Evolutionary conservation across 2,888 invertebrate genomes (phyloP).

Genomic region (Leucozona laternaria): DNA sequence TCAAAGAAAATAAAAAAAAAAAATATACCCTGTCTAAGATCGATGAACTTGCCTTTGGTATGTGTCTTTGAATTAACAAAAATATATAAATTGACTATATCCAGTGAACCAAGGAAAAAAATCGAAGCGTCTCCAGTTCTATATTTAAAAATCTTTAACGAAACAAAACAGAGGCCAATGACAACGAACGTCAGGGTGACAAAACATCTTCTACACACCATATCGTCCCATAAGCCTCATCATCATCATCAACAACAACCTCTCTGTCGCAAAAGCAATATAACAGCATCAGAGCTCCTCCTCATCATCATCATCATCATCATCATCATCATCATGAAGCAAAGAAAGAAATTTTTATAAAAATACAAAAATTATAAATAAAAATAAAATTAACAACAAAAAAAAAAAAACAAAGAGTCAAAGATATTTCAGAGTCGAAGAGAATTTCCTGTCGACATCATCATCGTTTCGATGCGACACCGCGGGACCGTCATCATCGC

Average conservation of each 20-base stretch:
- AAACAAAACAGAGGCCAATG: slow-evolving; percentile 75
- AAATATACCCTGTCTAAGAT: slow-evolving; percentile 48
- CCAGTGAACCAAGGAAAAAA: slow-evolving; percentile 65
- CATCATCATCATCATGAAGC: neutral
- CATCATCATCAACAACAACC: slow-evolving; percentile 38
- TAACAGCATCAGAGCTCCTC: slow-evolving; percentile 29
- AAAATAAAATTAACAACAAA: slow-evolving; percentile 62
- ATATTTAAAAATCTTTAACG: slow-evolving; percentile 72
- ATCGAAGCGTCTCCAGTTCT: slow-evolving; percentile 61
- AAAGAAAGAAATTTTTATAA: slow-evolving; percentile 52
- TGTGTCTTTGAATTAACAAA: slow-evolving; percentile 17
- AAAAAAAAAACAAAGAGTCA: neutral
- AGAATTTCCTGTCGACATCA: slow-evolving; percentile 74
- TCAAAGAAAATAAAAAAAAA: slow-evolving; percentile 7
- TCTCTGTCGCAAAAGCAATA: slow-evolving; percentile 54
- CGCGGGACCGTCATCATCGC: slow-evolving; percentile 25
- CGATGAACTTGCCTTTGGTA: slow-evolving; percentile 70
- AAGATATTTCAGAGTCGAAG: slow-evolving; percentile 55
- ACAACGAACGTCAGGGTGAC: slow-evolving; percentile 71
- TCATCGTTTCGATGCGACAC: slow-evolving; percentile 43
- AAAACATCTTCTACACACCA: slow-evolving; percentile 57
- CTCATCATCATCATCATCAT: slow-evolving; percentile 3
- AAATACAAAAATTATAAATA: slow-evolving; percentile 71
- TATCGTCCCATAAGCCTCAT: slow-evolving; percentile 50
- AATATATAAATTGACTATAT: slow-evolving; percentile 39